These are phyloP conservation scores for Leucosticte australis DNA, from an alignment of 2,113 vertebrate genomes.

Conservation along the genomic window DNA sequence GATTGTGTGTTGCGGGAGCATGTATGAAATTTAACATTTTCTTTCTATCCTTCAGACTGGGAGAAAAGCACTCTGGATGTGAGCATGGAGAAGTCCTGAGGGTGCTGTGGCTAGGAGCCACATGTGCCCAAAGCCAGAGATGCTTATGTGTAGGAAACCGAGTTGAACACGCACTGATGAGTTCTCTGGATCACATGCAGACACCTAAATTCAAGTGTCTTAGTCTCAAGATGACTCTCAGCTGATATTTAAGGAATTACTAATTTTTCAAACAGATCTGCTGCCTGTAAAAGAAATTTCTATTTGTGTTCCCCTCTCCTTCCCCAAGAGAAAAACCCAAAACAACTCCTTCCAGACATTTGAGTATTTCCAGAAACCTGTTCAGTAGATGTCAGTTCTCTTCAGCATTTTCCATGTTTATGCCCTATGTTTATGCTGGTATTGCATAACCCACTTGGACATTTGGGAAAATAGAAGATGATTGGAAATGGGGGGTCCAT, in stretches of 20 bases:
- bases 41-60: neutral
- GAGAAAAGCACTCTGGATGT: neutral
- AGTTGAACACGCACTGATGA: neutral
- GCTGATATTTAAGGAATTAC: neutral
- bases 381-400: neutral
- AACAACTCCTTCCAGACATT: neutral
- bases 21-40: neutral
- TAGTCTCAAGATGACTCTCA: neutral
- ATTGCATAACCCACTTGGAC: neutral
- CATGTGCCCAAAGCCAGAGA: neutral
- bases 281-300: neutral
- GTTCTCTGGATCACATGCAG: neutral
- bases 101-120: accelerated
- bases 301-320: neutral
- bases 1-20: neutral
- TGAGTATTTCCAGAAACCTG: neutral
- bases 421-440: neutral
- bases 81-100: neutral
- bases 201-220: neutral
- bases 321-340: neutral
- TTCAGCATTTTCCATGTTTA: neutral
- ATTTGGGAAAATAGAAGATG: neutral
- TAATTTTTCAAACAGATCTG: neutral
- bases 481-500: neutral
- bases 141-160: accelerated